phyloP scores from a whole-genome alignment of 2,113 vertebrate species.

The Tretioscincus oriximinensis region DNA sequence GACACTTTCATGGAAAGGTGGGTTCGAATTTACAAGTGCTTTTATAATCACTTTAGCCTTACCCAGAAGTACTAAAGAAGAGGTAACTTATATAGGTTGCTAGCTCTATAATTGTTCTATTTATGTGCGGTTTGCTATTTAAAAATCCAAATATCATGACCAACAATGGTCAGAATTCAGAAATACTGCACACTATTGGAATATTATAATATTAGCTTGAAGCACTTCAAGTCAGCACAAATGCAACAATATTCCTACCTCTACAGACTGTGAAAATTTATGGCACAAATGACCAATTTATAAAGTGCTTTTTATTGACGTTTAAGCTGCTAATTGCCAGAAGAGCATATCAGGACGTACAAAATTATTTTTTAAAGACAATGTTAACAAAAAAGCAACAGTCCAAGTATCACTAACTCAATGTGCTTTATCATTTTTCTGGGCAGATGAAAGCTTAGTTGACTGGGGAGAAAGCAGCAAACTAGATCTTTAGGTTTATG shows the following conservation, averaged over 20 bases:
- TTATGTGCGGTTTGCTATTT: constrained; percentile 7
- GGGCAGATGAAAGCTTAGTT: constrained; percentile 60
- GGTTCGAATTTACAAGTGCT: too few relatives aligned
- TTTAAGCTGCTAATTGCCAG: constrained; percentile 7
- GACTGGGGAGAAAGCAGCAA: constrained; percentile 44
- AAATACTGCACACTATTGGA: constrained; percentile 32
- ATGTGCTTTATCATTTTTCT: constrained; percentile 54
- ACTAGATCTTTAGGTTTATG: constrained; percentile 51
- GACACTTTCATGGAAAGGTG: too few relatives aligned
- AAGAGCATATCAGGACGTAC: constrained; percentile 15
- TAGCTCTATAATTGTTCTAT: constrained; percentile 43
- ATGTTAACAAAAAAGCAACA: constrained; percentile 6
- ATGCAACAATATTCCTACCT: constrained; percentile 36
- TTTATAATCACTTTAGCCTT: too few relatives aligned
- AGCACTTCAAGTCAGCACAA: constrained; percentile 47
- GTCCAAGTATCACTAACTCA: constrained; percentile 42
- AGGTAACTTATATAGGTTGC: constrained; percentile 18
- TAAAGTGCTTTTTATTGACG: constrained; percentile 24
- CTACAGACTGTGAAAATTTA: constrained; percentile 27
- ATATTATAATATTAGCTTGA: constrained; percentile 48
- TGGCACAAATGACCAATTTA: constrained; percentile 9
- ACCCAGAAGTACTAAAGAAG: too few relatives aligned
- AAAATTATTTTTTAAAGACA: constrained; percentile 36
- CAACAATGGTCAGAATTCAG: constrained; percentile 54
- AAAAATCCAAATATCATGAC: constrained; percentile 29